Percentiles rank a stretch among this genome's conserved stretches.
Conservation (phyloP, 2,888 invertebrate genomes). For the Embidobia sp. region DNA sequence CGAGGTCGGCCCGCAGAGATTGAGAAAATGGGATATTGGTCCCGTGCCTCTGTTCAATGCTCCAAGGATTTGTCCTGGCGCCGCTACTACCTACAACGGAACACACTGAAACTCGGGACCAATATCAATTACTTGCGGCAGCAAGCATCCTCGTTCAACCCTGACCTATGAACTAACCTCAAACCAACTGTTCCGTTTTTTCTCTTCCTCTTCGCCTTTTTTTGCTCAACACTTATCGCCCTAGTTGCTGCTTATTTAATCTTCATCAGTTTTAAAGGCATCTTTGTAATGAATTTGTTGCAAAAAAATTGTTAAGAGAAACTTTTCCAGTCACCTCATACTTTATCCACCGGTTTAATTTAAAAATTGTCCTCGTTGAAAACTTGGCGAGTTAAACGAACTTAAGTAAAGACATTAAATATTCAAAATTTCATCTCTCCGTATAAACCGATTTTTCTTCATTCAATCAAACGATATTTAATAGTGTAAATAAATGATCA, state of each 20-base stretch:
- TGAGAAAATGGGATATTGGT: slow-evolving; percentile 73
- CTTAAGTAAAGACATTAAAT: no score
- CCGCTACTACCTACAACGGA: slow-evolving; percentile 65
- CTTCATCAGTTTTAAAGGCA: slow-evolving; percentile 31
- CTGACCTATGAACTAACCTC: slow-evolving; percentile 70
- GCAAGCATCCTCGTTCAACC: slow-evolving; percentile 56
- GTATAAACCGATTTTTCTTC: no score
- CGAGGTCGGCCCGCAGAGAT: slow-evolving; percentile 56
- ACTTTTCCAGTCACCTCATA: slow-evolving; percentile 8
- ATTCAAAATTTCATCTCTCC: no score
- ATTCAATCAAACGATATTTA: no score
- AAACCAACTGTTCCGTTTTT: slow-evolving; percentile 30
- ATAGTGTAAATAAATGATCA: no score
- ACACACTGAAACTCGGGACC: slow-evolving; percentile 68
- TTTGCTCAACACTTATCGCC: slow-evolving; percentile 10
- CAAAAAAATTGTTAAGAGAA: slow-evolving; percentile 3
- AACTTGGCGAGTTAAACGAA: neutral
- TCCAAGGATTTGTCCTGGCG: slow-evolving; percentile 61
- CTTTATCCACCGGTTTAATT: neutral
- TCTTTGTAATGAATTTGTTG: slow-evolving; percentile 9
- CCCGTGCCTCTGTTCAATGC: slow-evolving; percentile 64
- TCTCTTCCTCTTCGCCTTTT: no score
- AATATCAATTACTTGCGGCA: slow-evolving; percentile 77
- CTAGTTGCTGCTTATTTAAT: slow-evolving; percentile 27
- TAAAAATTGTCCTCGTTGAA: neutral